phyloP scores from a whole-genome alignment of 2,113 vertebrate species.

The Procavia capensis region DNA sequence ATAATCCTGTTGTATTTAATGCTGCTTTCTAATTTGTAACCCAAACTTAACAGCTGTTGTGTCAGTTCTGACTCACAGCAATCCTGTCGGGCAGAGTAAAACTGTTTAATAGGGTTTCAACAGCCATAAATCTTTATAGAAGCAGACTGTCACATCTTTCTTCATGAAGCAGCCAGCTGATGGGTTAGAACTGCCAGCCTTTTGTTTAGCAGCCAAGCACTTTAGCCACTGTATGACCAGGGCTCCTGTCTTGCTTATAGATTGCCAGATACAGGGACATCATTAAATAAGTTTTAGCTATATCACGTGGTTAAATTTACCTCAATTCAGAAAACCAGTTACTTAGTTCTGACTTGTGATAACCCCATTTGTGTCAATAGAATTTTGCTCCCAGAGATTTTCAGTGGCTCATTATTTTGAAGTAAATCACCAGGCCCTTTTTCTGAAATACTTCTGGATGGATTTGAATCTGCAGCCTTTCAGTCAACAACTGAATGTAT shows the following conservation, averaged over 20 bases:
- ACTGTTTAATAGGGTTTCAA: too few relatives aligned
- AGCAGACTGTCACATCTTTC: too few relatives aligned
- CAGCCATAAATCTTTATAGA: too few relatives aligned
- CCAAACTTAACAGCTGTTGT: too few relatives aligned
- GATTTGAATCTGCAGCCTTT: not conserved
- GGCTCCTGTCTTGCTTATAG: not conserved
- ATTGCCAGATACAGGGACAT: not conserved
- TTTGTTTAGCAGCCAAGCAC: too few relatives aligned
- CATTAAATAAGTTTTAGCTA: not conserved
- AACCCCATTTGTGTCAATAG: not conserved
- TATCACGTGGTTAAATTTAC: not conserved
- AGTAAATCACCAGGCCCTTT: not conserved
- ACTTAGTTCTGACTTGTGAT: not conserved
- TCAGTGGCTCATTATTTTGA: not conserved
- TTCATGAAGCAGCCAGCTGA: too few relatives aligned
- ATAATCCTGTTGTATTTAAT: not conserved
- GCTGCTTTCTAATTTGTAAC: not conserved
- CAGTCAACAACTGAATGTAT: not conserved
- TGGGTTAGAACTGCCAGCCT: too few relatives aligned
- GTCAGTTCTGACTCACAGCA: too few relatives aligned
- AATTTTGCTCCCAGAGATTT: not conserved
- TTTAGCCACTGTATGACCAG: too few relatives aligned
- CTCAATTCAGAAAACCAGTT: not conserved
- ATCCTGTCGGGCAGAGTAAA: too few relatives aligned
- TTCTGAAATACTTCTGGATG: not conserved